These are phyloP conservation scores for Rhinolophus ferrumequinum DNA, from an alignment of 2,113 vertebrate genomes.

Conservation along the genomic window DNA sequence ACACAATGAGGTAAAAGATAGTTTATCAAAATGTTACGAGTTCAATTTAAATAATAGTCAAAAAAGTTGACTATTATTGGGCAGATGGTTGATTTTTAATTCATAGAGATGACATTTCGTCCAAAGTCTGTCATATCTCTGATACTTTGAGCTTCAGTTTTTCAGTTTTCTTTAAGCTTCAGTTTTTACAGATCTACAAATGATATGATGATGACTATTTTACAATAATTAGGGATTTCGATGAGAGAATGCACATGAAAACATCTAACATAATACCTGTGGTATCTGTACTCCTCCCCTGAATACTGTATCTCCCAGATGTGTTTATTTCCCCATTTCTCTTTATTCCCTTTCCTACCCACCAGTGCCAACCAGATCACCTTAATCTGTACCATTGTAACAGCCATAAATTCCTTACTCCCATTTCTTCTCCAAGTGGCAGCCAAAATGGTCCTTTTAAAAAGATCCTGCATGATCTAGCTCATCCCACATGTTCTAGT, in stretches of 20 bases:
- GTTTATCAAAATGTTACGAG: not conserved
- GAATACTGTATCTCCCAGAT: not conserved
- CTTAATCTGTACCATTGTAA: not conserved
- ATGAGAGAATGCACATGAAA: not conserved
- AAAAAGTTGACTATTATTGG: not conserved
- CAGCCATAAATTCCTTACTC: not conserved
- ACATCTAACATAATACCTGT: not conserved
- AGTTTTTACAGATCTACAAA: not conserved
- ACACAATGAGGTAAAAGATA: not conserved
- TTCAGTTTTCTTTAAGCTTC: not conserved
- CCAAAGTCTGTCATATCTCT: not conserved
- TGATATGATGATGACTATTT: not conserved
- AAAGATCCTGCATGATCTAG: not conserved
- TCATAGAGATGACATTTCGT: not conserved
- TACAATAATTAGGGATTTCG: not conserved
- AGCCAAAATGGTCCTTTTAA: not conserved
- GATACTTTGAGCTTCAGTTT: not conserved
- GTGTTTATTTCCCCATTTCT: not conserved
- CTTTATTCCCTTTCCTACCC: not conserved
- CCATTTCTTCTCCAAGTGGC: not conserved
- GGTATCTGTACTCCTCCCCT: not conserved
- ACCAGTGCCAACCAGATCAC: not conserved
- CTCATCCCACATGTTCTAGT: not conserved
- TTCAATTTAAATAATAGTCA: not conserved
- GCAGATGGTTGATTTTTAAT: constrained; percentile 1